A percentile compares a stretch with the other conserved stretches of the same genome.
Conservation (phyloP, 2,888 invertebrate species). For the Heliconius cydno region DNA sequence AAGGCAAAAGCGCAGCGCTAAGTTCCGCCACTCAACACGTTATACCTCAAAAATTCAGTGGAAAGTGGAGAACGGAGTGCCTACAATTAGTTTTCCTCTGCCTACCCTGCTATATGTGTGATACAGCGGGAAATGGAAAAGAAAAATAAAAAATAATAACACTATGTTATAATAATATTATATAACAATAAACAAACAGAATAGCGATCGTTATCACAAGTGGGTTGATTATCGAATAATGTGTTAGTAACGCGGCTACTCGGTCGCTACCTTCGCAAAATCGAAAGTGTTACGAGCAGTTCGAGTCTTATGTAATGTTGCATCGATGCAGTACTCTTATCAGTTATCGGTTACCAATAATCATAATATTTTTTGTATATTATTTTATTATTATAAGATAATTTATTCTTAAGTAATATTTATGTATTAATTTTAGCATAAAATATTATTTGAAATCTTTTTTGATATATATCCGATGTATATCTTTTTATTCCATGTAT, state of each 20-base stretch:
- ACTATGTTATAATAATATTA: conserved; percentile 30
- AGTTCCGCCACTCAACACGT: too few relatives aligned
- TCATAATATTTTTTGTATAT: not conserved
- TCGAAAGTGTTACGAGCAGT: conserved; percentile 72
- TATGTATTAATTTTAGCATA: not conserved
- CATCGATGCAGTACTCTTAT: conserved; percentile 53
- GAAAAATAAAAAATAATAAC: not conserved
- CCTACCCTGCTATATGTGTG: too few relatives aligned
- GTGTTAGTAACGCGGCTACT: conserved; percentile 56
- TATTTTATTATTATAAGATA: not conserved
- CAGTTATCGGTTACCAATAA: conserved; percentile 10
- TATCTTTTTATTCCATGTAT: not conserved
- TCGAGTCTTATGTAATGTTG: conserved; percentile 65
- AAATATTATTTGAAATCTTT: not conserved
- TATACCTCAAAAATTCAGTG: too few relatives aligned
- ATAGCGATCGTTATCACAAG: conserved; percentile 42
- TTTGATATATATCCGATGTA: not conserved
- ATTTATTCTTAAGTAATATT: not conserved
- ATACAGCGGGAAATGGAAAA: too few relatives aligned
- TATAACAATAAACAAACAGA: conserved; percentile 41
- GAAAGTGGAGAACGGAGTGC: too few relatives aligned
- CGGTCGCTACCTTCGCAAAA: conserved; percentile 59
- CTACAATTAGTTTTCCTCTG: too few relatives aligned
- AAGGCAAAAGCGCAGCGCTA: too few relatives aligned
- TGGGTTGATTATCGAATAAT: conserved; percentile 50